Conservation (phyloP, 2,888 invertebrate species). For the Dasypogon diadema region DNA sequence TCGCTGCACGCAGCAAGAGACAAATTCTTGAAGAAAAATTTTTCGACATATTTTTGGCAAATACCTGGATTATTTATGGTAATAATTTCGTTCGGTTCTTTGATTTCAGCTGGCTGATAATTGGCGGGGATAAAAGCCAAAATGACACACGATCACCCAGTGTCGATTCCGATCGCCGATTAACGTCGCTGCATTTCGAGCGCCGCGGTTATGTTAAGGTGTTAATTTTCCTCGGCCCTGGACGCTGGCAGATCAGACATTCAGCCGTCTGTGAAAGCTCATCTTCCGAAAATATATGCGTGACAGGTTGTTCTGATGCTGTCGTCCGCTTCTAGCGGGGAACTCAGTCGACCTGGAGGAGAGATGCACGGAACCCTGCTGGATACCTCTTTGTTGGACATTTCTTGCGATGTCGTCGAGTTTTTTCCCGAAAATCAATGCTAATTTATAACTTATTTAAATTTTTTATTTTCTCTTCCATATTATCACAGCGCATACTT, state of each 20-base stretch:
- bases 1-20: neutral
- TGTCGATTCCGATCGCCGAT: neutral
- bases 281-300: constrained; percentile 23
- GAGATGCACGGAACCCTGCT: neutral
- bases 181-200: neutral
- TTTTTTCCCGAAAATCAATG: constrained; percentile 27
- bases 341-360: neutral
- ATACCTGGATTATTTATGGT: constrained; percentile 11
- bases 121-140: constrained; percentile 20
- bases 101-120: constrained; percentile 35
- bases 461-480: constrained; percentile 6
- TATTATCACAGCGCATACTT: neutral
- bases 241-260: constrained; percentile 17
- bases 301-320: neutral
- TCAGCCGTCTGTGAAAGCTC: neutral
- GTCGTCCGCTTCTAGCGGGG: neutral
- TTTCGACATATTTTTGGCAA: neutral
- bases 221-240: constrained; percentile 22
- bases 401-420: constrained; percentile 27
- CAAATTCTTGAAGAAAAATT: constrained; percentile 6
- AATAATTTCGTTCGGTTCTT: constrained; percentile 33
- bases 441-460: constrained; percentile 49
- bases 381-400: constrained; percentile 31
- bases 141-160: constrained; percentile 23
- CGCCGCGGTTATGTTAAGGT: constrained; percentile 4